A percentile compares a stretch with the other conserved stretches of the same genome.
Evolutionary conservation across 2,888 invertebrate genomes (phyloP).

Genomic region (Nematopogon swammerdamellus): DNA sequence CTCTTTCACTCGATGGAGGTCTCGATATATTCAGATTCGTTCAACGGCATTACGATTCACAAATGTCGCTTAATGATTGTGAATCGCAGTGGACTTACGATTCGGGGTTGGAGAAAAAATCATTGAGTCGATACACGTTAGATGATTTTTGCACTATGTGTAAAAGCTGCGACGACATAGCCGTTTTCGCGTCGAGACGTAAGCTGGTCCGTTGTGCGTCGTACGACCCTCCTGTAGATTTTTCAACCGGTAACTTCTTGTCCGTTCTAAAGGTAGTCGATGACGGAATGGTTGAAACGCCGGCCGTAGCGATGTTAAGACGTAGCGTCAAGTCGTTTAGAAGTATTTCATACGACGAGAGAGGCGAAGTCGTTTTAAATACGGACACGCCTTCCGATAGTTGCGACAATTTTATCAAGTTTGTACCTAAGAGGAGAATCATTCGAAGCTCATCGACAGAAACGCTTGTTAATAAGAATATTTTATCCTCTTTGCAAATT

Average conservation of each 20-base stretch:
- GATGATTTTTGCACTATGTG: not conserved
- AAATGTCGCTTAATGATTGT: not conserved
- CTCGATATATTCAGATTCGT: slow-evolving; percentile 34
- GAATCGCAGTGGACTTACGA: slow-evolving; percentile 30
- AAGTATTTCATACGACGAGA: not conserved
- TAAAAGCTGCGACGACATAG: not conserved
- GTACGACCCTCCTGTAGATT: not conserved
- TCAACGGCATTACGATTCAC: slow-evolving; percentile 10
- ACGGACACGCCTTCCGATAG: not conserved
- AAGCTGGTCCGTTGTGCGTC: not conserved
- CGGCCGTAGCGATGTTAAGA: not conserved
- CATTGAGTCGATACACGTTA: not conserved
- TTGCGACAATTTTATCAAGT: not conserved
- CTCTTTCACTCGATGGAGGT: slow-evolving; percentile 39
- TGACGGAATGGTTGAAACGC: not conserved
- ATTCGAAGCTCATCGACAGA: not conserved
- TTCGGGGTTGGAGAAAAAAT: slow-evolving; percentile 15
- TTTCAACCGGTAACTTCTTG: not conserved
- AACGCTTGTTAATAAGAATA: not conserved
- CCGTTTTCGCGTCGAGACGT: not conserved
- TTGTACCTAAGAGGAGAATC: not conserved
- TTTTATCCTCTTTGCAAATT: too few relatives aligned
- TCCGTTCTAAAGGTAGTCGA: not conserved
- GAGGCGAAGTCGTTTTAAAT: not conserved
- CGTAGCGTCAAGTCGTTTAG: not conserved